A percentile compares a stretch with the other conserved stretches of the same genome.
Conservation (phyloP, 1,140 invertebrate genomes). For the Probaryconus sp. region DNA sequence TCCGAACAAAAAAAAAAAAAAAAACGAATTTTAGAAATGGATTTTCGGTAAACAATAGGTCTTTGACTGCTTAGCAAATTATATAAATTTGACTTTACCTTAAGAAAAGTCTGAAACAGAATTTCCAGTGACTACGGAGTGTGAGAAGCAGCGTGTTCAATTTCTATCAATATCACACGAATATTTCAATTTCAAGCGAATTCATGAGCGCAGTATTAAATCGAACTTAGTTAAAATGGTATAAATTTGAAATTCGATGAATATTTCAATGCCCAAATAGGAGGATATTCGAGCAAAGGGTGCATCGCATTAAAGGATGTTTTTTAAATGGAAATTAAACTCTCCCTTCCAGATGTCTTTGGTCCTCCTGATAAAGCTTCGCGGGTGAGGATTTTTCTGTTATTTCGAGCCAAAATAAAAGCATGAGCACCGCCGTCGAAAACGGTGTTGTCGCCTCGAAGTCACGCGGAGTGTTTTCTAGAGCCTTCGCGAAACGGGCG, state of each 20-base stretch:
- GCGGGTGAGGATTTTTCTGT: slow-evolving; percentile 47
- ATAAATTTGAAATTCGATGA: slow-evolving; percentile 37
- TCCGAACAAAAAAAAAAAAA: too few species aligned
- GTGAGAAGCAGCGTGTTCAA: background rate
- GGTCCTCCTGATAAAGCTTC: slow-evolving; percentile 35
- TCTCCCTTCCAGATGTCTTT: slow-evolving; percentile 59
- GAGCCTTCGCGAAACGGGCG: slow-evolving; percentile 73
- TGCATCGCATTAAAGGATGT: slow-evolving; percentile 32
- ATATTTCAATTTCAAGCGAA: slow-evolving; percentile 3
- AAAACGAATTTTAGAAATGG: too few species aligned
- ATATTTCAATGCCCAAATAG: slow-evolving; percentile 16
- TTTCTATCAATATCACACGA: background rate
- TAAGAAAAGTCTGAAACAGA: too few species aligned
- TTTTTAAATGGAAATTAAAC: slow-evolving; percentile 53
- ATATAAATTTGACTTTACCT: too few species aligned
- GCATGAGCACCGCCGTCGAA: slow-evolving; percentile 73
- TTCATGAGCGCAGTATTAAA: background rate
- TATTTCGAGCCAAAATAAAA: slow-evolving; percentile 53
- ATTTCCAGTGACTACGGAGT: slow-evolving; percentile 4
- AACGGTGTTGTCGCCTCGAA: slow-evolving; percentile 71
- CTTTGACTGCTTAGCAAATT: too few species aligned
- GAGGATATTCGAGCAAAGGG: slow-evolving; percentile 7
- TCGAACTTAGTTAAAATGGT: slow-evolving; percentile 17
- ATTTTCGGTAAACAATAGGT: too few species aligned
- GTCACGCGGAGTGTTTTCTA: slow-evolving; percentile 72